These are phyloP conservation scores for Rhingia rostrata DNA, from an alignment of 2,888 invertebrate genomes.

Conservation along the genomic window DNA sequence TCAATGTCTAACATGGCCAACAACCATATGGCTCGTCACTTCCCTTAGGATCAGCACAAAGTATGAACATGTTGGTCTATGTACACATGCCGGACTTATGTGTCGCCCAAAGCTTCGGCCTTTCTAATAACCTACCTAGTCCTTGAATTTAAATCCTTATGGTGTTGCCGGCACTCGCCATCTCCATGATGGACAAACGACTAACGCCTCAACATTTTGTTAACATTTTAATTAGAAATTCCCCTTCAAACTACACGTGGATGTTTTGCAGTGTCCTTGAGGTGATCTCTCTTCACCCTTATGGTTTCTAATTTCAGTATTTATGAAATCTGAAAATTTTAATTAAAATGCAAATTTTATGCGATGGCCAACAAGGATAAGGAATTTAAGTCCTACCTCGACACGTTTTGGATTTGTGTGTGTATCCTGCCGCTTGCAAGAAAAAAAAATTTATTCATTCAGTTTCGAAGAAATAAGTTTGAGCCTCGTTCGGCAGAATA, in stretches of 20 bases:
- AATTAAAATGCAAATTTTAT: conserved; percentile 70
- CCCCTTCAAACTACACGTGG: conserved; percentile 1
- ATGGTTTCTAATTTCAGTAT: conserved; percentile 20
- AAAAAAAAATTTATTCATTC: conserved; percentile 11
- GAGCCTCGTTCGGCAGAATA: conserved; percentile 24
- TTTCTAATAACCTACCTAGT: neutral
- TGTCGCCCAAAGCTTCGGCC: conserved; percentile 11
- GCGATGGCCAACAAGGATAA: neutral
- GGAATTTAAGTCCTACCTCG: neutral
- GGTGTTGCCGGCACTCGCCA: neutral
- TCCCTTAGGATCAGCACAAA: conserved; percentile 2
- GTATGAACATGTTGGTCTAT: conserved; percentile 29
- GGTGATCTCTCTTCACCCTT: conserved; percentile 8
- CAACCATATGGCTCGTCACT: conserved; percentile 27
- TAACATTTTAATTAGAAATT: conserved; percentile 41
- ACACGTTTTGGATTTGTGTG: neutral
- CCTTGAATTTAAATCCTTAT: conserved; percentile 1
- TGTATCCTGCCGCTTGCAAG: neutral
- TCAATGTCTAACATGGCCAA: conserved; percentile 34
- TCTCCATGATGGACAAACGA: conserved; percentile 22
- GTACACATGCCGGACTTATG: conserved; percentile 45
- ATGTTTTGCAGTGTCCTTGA: conserved; percentile 26
- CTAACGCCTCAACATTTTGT: conserved; percentile 20
- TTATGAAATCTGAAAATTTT: conserved; percentile 56
- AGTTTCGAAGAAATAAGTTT: conserved; percentile 23